These are phyloP conservation scores for Tokudaia tokunoshimensis DNA, from an alignment of 2,797 vertebrate species.

Conservation along the genomic window DNA sequence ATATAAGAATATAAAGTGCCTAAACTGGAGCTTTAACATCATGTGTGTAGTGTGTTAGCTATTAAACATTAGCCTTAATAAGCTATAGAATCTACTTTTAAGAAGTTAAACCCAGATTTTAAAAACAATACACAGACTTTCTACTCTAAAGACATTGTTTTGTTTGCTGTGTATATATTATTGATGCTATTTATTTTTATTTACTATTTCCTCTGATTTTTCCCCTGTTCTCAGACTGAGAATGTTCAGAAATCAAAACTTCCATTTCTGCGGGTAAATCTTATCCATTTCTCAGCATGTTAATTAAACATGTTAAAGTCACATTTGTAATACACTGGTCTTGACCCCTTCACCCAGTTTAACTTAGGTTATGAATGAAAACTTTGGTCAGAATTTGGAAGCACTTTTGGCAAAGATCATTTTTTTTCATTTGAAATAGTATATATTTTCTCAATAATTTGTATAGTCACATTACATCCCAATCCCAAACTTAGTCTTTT, in stretches of 20 bases:
- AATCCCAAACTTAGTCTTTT: too few relatives aligned
- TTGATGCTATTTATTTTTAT: conserved; percentile 49
- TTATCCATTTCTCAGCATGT: conserved; percentile 31
- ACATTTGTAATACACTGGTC: conserved; percentile 6
- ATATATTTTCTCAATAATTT: too few relatives aligned
- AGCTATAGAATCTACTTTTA: conserved; percentile 53
- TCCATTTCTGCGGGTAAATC: background rate
- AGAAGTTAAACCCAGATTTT: background rate
- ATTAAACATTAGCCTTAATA: conserved; percentile 37
- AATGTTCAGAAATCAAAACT: conserved; percentile 55
- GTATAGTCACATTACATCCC: too few relatives aligned
- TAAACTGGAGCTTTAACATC: background rate
- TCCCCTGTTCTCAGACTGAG: conserved; percentile 27
- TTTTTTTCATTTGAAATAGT: too few relatives aligned
- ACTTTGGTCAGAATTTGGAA: conserved; percentile 35
- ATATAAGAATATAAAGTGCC: conserved; percentile 21
- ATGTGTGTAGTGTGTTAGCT: background rate
- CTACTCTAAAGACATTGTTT: background rate
- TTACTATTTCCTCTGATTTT: conserved; percentile 44
- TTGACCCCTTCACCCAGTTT: conserved; percentile 35
- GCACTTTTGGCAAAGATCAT: conserved; percentile 22
- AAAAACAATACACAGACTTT: background rate
- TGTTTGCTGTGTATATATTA: background rate
- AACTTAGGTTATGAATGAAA: conserved; percentile 17
- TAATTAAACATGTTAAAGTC: conserved; percentile 14